phyloP scores from a whole-genome alignment of 2,888 invertebrate genomes.

The Deilephila porcellus region DNA sequence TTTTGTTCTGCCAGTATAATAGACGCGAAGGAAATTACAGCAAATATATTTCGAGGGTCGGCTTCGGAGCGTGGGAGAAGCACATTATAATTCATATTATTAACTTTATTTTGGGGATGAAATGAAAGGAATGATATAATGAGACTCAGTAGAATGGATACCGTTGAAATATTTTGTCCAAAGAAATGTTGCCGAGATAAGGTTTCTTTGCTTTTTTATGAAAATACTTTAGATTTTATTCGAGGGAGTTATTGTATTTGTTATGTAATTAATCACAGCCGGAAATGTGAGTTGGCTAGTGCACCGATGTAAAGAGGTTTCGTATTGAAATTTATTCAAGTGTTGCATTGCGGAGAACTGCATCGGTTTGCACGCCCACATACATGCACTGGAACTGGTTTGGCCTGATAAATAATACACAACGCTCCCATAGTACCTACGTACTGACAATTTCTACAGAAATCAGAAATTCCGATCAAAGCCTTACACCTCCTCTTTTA shows the following conservation, averaged over 20 bases:
- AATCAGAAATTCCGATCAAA: conserved; percentile 67
- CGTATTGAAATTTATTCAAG: conserved; percentile 63
- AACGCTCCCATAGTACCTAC: conserved; percentile 42
- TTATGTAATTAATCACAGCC: neutral
- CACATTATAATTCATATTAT: conserved; percentile 18
- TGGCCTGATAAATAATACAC: conserved; percentile 37
- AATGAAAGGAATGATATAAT: conserved; percentile 23
- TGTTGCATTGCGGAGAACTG: conserved; percentile 68
- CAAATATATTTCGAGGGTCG: conserved; percentile 22
- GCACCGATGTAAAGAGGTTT: conserved; percentile 37
- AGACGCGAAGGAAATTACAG: conserved; percentile 25
- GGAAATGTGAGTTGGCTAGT: neutral
- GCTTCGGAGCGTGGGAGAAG: conserved; percentile 20
- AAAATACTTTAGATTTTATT: neutral
- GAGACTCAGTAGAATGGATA: conserved; percentile 5
- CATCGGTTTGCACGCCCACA: conserved; percentile 64
- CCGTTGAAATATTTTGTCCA: neutral
- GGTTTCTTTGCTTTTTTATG: neutral
- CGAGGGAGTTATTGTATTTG: neutral
- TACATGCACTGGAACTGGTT: conserved; percentile 59
- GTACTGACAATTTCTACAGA: conserved; percentile 57
- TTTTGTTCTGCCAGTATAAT: conserved; percentile 25
- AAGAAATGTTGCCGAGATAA: neutral
- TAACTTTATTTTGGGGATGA: conserved; percentile 14
- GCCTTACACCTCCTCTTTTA: conserved; percentile 33